Percentiles rank a stretch among this genome's conserved stretches.
Evolutionary conservation across 2,797 vertebrate genomes (phyloP).

Genomic region (Oreochromis mossambicus): DNA sequence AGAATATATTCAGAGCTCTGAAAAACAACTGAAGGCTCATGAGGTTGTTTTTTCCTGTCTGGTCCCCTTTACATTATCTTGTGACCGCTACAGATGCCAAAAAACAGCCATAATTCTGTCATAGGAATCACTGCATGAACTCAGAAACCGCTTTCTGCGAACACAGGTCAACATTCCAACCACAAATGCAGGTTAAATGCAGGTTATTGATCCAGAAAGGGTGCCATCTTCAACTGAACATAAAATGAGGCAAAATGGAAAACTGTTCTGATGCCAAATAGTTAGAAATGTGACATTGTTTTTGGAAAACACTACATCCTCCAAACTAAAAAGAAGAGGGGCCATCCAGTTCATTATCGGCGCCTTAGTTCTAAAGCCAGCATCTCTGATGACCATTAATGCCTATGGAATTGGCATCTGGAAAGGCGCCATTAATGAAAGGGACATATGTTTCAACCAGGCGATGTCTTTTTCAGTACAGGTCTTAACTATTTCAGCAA

Average conservation of each 20-base stretch:
- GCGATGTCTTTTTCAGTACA: neutral
- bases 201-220: rapidly evolving
- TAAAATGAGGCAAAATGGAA: neutral
- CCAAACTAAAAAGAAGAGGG: rapidly evolving
- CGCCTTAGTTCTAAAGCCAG: neutral
- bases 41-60: rapidly evolving
- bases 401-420: neutral
- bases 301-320: neutral
- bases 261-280: neutral
- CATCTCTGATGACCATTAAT: rapidly evolving
- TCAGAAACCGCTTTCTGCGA: neutral
- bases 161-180: neutral
- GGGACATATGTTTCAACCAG: neutral
- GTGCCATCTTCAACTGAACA: rapidly evolving
- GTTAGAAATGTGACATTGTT: neutral
- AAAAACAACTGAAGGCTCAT: rapidly evolving
- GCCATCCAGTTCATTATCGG: rapidly evolving
- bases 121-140: neutral
- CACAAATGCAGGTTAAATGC: neutral
- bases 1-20: neutral
- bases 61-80: neutral
- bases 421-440: neutral
- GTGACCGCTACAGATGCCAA: neutral
- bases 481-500: neutral
- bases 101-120: neutral